A percentile compares a stretch with the other conserved stretches of the same genome.
Conservation (phyloP, 92 coral and sea anemone genomes). For the Epizoanthus rinbou region DNA sequence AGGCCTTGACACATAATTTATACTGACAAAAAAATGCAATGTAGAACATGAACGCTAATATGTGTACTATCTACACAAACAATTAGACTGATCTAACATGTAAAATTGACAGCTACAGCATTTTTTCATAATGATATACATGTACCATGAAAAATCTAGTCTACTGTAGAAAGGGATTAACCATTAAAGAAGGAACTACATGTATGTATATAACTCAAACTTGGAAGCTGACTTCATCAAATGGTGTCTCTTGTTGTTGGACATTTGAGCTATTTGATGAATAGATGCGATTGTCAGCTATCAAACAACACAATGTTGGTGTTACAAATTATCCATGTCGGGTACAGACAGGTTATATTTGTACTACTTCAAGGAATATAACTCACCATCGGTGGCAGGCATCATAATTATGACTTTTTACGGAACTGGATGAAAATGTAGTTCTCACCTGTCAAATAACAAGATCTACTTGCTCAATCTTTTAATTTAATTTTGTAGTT, state of each 20-base stretch:
- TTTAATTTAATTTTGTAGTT: no score
- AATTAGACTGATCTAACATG: neutral
- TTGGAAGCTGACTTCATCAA: constrained; percentile 18
- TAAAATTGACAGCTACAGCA: constrained; percentile 10
- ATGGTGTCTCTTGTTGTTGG: constrained; percentile 5
- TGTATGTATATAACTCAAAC: constrained; percentile 6
- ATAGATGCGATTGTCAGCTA: constrained; percentile 4
- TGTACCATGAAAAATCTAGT: constrained; percentile 3
- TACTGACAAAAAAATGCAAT: neutral
- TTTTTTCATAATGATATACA: neutral
- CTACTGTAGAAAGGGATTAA: constrained; percentile 8
- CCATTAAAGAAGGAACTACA: neutral
- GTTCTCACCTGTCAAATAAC: neutral
- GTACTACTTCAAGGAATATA: constrained; percentile 12
- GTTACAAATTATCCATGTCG: constrained; percentile 3
- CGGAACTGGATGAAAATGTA: neutral
- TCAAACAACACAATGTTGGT: neutral
- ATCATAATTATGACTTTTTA: neutral
- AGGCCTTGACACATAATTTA: no score
- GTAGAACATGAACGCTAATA: neutral
- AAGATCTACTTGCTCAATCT: neutral
- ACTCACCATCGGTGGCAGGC: constrained; percentile 7
- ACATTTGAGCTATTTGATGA: neutral
- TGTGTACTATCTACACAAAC: neutral
- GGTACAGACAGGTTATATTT: neutral